These are phyloP conservation scores for Theristus sp. DNA, from an alignment of 2,888 invertebrate species.

Conservation along the genomic window DNA sequence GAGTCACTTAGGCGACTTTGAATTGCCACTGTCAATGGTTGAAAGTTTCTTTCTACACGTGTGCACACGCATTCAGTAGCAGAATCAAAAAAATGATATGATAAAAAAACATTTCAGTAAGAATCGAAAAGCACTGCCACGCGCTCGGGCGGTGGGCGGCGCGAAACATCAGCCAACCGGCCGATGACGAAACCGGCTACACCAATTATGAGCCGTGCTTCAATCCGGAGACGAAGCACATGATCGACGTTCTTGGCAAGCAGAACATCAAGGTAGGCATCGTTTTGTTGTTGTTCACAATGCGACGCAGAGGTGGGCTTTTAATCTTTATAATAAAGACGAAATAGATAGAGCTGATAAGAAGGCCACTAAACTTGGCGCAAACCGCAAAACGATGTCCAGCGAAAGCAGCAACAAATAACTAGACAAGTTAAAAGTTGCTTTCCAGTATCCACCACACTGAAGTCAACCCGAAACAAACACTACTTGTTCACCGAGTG, in stretches of 20 bases:
- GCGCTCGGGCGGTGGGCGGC: conserved; percentile 21
- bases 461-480: no score
- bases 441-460: no score
- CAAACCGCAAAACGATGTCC: background rate
- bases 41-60: no score
- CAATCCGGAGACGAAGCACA: conserved; percentile 17
- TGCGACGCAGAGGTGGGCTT: no score
- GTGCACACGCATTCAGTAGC: no score
- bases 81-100: no score
- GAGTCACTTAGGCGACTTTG: no score
- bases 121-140: conserved; percentile 19
- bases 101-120: background rate
- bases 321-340: no score
- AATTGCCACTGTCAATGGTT: no score
- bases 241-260: conserved; percentile 1
- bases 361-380: background rate
- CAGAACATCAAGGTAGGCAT: background rate
- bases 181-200: conserved; percentile 20
- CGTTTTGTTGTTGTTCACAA: background rate
- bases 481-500: no score
- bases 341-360: background rate
- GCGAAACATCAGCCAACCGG: conserved; percentile 14
- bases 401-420: no score
- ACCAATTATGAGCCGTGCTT: conserved; percentile 27
- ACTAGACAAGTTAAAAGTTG: no score